These are phyloP conservation scores for Rhagonycha lutea DNA, from an alignment of 2,888 invertebrate species.

Conservation along the genomic window DNA sequence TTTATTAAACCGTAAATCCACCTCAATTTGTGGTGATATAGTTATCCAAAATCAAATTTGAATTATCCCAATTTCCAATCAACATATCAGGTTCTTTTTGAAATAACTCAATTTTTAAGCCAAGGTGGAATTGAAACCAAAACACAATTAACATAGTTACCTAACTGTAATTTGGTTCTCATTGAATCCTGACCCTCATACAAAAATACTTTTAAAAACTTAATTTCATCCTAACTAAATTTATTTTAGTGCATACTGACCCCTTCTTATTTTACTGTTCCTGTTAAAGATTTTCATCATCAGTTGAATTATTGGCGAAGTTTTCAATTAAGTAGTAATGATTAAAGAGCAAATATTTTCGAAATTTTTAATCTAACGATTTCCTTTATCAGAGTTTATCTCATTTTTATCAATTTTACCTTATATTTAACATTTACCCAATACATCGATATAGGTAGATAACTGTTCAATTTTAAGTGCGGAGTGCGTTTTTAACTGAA, in stretches of 20 bases:
- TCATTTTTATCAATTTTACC: background rate
- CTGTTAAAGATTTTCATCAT: background rate
- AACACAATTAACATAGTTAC: no score
- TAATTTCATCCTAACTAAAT: background rate
- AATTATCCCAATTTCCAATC: background rate
- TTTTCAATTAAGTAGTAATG: background rate
- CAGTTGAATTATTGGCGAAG: background rate
- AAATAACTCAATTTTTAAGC: no score
- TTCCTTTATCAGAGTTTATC: background rate
- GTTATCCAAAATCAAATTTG: background rate
- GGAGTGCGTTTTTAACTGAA: background rate
- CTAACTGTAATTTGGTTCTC: background rate
- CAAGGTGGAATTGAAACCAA: no score
- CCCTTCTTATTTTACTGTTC: background rate
- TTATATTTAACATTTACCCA: background rate
- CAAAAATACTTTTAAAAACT: background rate
- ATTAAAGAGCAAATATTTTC: background rate
- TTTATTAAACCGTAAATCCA: no score
- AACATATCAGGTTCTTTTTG: background rate
- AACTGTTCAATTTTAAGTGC: background rate
- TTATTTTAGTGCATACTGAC: background rate
- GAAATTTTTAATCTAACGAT: background rate
- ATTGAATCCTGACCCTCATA: background rate
- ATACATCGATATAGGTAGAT: background rate
- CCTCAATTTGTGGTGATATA: no score